Conservation (phyloP, 2,888 invertebrate genomes). For the Catocala fraxini region DNA sequence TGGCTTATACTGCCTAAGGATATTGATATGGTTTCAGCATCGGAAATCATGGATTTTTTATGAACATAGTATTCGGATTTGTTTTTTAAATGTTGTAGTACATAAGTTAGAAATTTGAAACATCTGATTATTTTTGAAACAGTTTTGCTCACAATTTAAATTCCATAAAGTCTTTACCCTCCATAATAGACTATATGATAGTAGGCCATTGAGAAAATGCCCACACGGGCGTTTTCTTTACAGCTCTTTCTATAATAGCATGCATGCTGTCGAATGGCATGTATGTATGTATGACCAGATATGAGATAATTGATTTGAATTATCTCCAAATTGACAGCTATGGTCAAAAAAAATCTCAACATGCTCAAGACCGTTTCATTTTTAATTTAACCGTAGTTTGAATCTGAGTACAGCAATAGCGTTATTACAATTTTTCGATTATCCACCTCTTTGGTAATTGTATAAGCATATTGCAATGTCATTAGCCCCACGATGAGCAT, state of each 20-base stretch:
- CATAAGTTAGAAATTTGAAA: constrained; percentile 1
- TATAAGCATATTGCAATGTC: not conserved
- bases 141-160: not conserved
- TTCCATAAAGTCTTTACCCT: not conserved
- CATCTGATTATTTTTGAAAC: not conserved
- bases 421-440: not conserved
- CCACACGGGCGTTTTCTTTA: not conserved
- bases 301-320: too few relatives aligned
- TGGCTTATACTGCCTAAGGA: not conserved
- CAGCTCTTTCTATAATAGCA: not conserved
- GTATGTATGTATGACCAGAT: not conserved
- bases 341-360: too few relatives aligned
- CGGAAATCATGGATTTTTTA: not conserved
- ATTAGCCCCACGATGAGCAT: too few relatives aligned
- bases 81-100: constrained; percentile 1
- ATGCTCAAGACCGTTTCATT: constrained; percentile 23
- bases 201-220: not conserved
- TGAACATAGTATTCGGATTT: not conserved
- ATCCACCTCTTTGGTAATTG: not conserved
- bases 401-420: not conserved
- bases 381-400: not conserved
- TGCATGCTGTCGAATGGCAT: not conserved
- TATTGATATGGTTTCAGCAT: not conserved
- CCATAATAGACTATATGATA: not conserved
- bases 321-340: too few relatives aligned